A percentile compares a stretch with the other conserved stretches of the same genome.
phyloP scores from a whole-genome alignment of 2,888 invertebrate genomes.

The Hydrotaea diabolus region DNA sequence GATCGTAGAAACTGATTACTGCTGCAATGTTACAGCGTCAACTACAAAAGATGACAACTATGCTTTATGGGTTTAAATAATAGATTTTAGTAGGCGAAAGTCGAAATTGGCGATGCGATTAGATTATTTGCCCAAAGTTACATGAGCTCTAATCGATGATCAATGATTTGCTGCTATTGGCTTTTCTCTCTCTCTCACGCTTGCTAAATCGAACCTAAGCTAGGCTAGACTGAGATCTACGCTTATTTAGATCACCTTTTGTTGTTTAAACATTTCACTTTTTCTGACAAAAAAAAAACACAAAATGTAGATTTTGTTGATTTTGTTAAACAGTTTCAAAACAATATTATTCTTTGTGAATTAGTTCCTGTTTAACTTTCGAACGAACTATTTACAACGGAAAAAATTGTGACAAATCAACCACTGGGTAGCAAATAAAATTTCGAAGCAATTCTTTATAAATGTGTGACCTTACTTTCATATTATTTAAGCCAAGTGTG shows the following conservation, averaged over 20 bases:
- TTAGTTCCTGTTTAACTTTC: slow-evolving; percentile 56
- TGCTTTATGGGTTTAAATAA: not conserved
- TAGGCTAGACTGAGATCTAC: not conserved
- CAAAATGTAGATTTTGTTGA: too few species aligned
- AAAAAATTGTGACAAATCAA: not conserved
- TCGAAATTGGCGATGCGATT: too few species aligned
- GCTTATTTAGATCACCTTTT: slow-evolving; percentile 47
- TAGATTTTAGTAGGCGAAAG: not conserved
- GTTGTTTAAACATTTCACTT: slow-evolving; percentile 37
- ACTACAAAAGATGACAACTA: slow-evolving; percentile 14
- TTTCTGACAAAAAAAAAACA: slow-evolving; percentile 40
- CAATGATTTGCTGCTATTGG: not conserved
- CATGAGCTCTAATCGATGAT: not conserved
- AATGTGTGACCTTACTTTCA: slow-evolving; percentile 56
- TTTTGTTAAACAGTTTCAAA: slow-evolving; percentile 27
- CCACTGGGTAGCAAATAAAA: slow-evolving; percentile 5
- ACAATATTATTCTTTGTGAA: slow-evolving; percentile 39
- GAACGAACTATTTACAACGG: slow-evolving; percentile 48
- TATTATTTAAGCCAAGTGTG: not conserved
- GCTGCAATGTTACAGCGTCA: not conserved
- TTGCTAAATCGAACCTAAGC: not conserved
- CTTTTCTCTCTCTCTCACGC: slow-evolving; percentile 27
- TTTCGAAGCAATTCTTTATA: slow-evolving; percentile 4
- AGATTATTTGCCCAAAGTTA: too few species aligned
- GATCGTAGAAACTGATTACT: slow-evolving; percentile 35